Evolutionary conservation across 2,888 invertebrate genomes (phyloP), one percentile per base, ranked within the genome.

Genomic region (Apamea epomidion): DNA sequence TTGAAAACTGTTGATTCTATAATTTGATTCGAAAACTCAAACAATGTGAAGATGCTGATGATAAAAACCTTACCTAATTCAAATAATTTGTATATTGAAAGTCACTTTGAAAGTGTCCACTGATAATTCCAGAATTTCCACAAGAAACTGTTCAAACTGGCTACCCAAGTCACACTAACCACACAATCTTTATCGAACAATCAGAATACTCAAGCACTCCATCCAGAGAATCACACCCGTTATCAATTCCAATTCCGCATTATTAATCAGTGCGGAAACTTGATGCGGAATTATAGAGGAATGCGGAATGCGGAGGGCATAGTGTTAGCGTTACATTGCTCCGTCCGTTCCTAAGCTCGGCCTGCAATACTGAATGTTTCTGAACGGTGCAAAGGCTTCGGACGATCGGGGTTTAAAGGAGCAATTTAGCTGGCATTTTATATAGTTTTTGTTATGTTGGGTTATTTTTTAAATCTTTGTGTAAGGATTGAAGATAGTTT

Each of bases 191-290:
- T 60, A 78, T 25, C 42, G 12, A n/a, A 68, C 37, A 73, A n/a
- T 72, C 37, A n/a, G 70, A 65, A 58, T 81, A 42, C 21, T 16
- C 7, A 69, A 64, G 2, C 45, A 45, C 54, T 42, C 62, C 29
- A 21, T 10, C 18, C 32, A 32, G 51, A 18, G n/a, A 71, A 62
- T 60, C 25, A 70, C 48, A 70, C 18, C 62, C n/a, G 8, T 64
- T 62, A 82, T 67, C 51, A 65, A 54, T 75, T 45, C 60, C 51
- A 75, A 68, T 64, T 62, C 67, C 32, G 37, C 71, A 81, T 79
- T 83, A 67, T 78, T 67, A 74, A 84, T 78, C 71, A 60, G 67
- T 74, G 78, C 37, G 70, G 83, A 37, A 67, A 54, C 51, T 67
- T 62, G 60, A 62, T 71, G 54, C 32, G 45, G 74, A 62, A 48